Conservation (phyloP, 2,888 invertebrate species). For the Thymelicus sylvestris region DNA sequence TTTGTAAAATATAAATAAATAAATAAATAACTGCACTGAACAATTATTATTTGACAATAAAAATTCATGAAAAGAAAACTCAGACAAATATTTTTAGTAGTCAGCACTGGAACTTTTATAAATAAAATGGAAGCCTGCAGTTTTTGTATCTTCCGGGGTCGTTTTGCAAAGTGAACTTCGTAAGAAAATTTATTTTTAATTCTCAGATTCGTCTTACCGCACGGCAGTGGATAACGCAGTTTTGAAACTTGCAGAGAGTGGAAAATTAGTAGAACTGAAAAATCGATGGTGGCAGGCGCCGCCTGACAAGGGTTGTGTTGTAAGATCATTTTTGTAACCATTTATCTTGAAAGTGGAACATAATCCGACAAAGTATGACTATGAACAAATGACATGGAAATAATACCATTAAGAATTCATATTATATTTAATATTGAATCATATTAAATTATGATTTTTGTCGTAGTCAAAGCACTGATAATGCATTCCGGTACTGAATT, state of each 20-base stretch:
- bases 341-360: too few species aligned
- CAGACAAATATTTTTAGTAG: neutral
- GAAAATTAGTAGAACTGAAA: conserved; percentile 91
- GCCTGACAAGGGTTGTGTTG: conserved; percentile 85
- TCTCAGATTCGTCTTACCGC: conserved; percentile 88
- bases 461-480: too few species aligned
- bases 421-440: too few species aligned
- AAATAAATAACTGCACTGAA: conserved; percentile 17
- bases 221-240: conserved; percentile 94
- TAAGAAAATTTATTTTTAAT: conserved; percentile 24
- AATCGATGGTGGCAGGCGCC: conserved; percentile 96
- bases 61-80: conserved; percentile 5
- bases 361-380: too few species aligned
- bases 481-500: too few species aligned
- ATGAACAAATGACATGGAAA: too few species aligned
- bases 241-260: conserved; percentile 95
- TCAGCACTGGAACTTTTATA: conserved; percentile 3
- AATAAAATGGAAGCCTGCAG: conserved; percentile 7
- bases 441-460: too few species aligned
- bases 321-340: conserved; percentile 51
- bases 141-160: conserved; percentile 6
- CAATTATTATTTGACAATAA: neutral
- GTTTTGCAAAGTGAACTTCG: neutral
- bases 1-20: too few species aligned
- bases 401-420: too few species aligned